Conservation (phyloP, 2,888 invertebrate genomes). For the Caenorhabditis zanzibari region DNA sequence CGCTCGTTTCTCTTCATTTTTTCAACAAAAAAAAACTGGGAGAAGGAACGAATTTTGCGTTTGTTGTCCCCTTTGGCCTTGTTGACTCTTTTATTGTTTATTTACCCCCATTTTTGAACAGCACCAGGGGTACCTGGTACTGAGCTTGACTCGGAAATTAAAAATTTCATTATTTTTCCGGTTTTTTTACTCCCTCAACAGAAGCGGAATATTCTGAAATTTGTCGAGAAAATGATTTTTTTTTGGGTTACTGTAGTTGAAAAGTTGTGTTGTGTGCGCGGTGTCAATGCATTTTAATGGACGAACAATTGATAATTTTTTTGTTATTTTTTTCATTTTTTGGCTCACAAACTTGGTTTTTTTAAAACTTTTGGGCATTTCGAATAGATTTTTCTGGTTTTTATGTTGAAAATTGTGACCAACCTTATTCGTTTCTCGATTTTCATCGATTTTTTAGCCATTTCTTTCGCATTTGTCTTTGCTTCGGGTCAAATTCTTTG, state of each 20-base stretch:
- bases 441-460: too few relatives aligned
- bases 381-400: not conserved
- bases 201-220: not conserved
- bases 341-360: not conserved
- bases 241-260: constrained; percentile 1
- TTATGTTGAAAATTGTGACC: not conserved
- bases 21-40: not conserved
- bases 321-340: not conserved
- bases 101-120: constrained; percentile 1
- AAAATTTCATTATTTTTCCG: constrained; percentile 11
- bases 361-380: not conserved
- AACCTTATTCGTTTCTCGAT: too few relatives aligned
- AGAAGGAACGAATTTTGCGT: constrained; percentile 38
- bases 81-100: constrained; percentile 30
- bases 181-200: not conserved
- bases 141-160: not conserved
- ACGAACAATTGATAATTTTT: constrained; percentile 4
- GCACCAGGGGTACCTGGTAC: constrained; percentile 28
- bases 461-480: not conserved
- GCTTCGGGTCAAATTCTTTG: not conserved
- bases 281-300: not conserved
- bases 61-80: constrained; percentile 30
- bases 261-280: not conserved
- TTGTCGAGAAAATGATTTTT: not conserved
- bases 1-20: constrained; percentile 4